A percentile compares a stretch with the other conserved stretches of the same genome.
phyloP scores from a whole-genome alignment of 2,797 vertebrate genomes.

The Anabacerthia variegaticeps region DNA sequence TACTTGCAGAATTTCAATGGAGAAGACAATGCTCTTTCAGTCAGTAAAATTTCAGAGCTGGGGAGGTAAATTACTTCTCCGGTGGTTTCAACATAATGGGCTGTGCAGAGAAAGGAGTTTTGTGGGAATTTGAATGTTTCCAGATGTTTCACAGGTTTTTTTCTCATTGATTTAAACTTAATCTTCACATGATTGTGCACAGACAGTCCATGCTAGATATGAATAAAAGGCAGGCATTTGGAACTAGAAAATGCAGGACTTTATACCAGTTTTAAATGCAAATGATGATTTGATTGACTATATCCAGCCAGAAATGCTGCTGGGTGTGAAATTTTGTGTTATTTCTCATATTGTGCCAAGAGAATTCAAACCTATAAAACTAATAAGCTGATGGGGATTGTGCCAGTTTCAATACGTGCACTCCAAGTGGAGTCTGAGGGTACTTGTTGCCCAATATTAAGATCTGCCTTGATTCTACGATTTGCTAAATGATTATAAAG shows the following conservation, averaged over 20 bases:
- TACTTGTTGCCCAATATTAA: neutral
- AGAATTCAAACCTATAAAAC: neutral
- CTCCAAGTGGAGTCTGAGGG: neutral
- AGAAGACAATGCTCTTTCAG: constrained; percentile 25
- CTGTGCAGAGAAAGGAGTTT: neutral
- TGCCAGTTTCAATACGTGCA: neutral
- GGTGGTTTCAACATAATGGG: neutral
- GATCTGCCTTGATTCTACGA: neutral
- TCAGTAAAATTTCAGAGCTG: constrained; percentile 16
- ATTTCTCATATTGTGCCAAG: neutral
- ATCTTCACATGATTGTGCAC: neutral
- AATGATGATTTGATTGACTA: neutral
- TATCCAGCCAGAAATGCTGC: neutral
- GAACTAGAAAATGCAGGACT: neutral
- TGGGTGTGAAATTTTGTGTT: constrained; percentile 1
- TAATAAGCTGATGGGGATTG: neutral
- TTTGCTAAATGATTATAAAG: neutral
- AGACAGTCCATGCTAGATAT: neutral
- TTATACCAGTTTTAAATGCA: neutral
- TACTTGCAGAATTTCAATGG: constrained; percentile 26
- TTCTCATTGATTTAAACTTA: constrained; percentile 2
- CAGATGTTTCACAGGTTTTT: constrained; percentile 24
- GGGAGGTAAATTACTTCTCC: constrained; percentile 25
- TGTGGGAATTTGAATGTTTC: neutral
- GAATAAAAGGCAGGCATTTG: neutral